A percentile compares a stretch with the other conserved stretches of the same genome.
Evolutionary conservation across 1,140 invertebrate genomes (phyloP).

Genomic region (Hyles vespertilio): DNA sequence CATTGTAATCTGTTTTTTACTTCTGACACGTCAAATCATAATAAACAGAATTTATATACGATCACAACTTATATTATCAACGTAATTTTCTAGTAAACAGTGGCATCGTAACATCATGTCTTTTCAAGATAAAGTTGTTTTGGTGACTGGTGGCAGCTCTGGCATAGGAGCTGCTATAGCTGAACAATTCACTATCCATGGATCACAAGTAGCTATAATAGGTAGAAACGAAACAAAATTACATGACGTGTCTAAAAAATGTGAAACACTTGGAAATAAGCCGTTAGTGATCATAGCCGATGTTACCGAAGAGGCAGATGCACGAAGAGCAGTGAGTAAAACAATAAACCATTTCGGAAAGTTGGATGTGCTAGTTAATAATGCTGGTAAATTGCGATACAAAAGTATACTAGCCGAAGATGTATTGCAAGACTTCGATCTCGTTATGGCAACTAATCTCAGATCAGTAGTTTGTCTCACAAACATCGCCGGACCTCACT

Average conservation of each 20-base stretch:
- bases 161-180: slow-evolving; percentile 18
- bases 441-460: slow-evolving; percentile 82
- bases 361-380: slow-evolving; percentile 17
- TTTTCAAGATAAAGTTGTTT: slow-evolving; percentile 13
- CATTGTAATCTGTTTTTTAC: too few relatives aligned
- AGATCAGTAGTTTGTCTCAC: slow-evolving; percentile 82
- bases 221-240: slow-evolving; percentile 13
- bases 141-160: slow-evolving; percentile 18
- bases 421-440: slow-evolving; percentile 79
- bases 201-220: slow-evolving; percentile 7
- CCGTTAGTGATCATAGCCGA: slow-evolving; percentile 4
- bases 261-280: background rate
- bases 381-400: slow-evolving; percentile 7
- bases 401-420: slow-evolving; percentile 12
- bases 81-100: background rate
- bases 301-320: slow-evolving; percentile 8
- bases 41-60: background rate
- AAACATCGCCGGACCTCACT: slow-evolving; percentile 81
- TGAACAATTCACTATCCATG: slow-evolving; percentile 13
- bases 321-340: slow-evolving; percentile 1
- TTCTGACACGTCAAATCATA: background rate
- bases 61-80: background rate
- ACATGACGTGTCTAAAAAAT: slow-evolving; percentile 9
- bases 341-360: slow-evolving; percentile 7
- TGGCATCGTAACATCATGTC: slow-evolving; percentile 4